Conservation (phyloP, 2,888 invertebrate genomes). For the Lordiphosa fenestrarum region DNA sequence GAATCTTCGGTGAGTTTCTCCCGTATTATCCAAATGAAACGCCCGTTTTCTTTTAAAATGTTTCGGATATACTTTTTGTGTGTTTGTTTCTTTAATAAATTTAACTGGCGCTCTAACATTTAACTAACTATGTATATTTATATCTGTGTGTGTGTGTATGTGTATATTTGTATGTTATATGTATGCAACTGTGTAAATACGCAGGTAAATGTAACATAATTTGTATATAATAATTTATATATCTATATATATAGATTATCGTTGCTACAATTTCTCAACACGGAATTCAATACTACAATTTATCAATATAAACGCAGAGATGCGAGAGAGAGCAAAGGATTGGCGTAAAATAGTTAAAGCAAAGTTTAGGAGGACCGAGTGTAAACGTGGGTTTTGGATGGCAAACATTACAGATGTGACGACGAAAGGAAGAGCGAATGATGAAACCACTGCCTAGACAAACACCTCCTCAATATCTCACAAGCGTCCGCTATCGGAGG, state of each 20-base stretch:
- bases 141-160: slow-evolving; percentile 23
- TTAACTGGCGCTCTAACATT: slow-evolving; percentile 68
- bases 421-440: slow-evolving; percentile 19
- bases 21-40: neutral
- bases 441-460: slow-evolving; percentile 68
- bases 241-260: slow-evolving; percentile 40
- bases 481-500: slow-evolving; percentile 74
- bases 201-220: slow-evolving; percentile 69
- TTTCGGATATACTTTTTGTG: slow-evolving; percentile 38
- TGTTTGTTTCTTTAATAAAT: slow-evolving; percentile 45
- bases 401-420: slow-evolving; percentile 60
- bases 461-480: slow-evolving; percentile 80
- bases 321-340: slow-evolving; percentile 23
- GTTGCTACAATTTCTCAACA: slow-evolving; percentile 65
- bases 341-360: slow-evolving; percentile 59
- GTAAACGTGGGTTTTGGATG: slow-evolving; percentile 42
- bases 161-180: slow-evolving; percentile 30
- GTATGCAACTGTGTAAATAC: slow-evolving; percentile 58
- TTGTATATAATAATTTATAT: slow-evolving; percentile 32
- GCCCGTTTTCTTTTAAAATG: slow-evolving; percentile 20
- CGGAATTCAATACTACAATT: slow-evolving; percentile 58
- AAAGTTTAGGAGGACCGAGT: slow-evolving; percentile 23
- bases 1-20: too few species aligned
- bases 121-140: slow-evolving; percentile 57
- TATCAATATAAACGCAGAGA: slow-evolving; percentile 13